A percentile compares a stretch with the other conserved stretches of the same genome.
Conservation (phyloP, 2,888 invertebrate species). For the Alloplasta piceator region DNA sequence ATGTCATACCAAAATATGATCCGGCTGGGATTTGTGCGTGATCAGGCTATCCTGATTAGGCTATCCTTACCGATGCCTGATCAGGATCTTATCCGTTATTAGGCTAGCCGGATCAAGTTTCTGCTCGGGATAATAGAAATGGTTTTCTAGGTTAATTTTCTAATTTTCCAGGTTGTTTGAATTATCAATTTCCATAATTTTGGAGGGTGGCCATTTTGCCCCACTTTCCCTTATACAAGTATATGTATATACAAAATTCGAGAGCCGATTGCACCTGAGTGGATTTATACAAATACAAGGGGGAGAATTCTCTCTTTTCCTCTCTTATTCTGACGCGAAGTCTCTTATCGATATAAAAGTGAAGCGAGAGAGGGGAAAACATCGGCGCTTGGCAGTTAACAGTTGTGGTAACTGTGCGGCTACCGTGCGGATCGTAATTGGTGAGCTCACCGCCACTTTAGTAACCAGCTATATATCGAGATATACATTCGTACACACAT, state of each 20-base stretch:
- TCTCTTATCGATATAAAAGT: conserved; percentile 45
- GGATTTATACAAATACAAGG: conserved; percentile 12
- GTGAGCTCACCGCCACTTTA: conserved; percentile 67
- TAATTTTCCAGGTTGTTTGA: too few relatives aligned
- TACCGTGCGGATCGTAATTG: conserved; percentile 77
- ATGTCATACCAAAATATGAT: too few relatives aligned
- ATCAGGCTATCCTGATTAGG: too few relatives aligned
- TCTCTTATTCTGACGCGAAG: neutral
- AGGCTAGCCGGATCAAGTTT: too few relatives aligned
- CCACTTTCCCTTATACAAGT: neutral
- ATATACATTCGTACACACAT: neutral
- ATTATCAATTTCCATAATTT: too few relatives aligned
- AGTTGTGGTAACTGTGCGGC: conserved; percentile 69
- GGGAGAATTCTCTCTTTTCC: neutral
- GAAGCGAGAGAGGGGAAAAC: conserved; percentile 58
- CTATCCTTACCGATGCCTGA: too few relatives aligned
- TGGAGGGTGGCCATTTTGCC: too few relatives aligned
- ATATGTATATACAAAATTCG: neutral
- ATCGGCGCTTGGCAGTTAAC: conserved; percentile 71
- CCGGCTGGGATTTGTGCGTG: too few relatives aligned
- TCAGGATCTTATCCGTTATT: too few relatives aligned
- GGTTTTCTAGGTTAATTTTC: too few relatives aligned
- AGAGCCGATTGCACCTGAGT: conserved; percentile 8
- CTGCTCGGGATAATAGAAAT: too few relatives aligned
- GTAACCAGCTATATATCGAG: conserved; percentile 60